Percentiles rank a stretch among this genome's conserved stretches.
Evolutionary conservation across 2,888 invertebrate genomes (phyloP).

Genomic region (Amphiduros pacificus): DNA sequence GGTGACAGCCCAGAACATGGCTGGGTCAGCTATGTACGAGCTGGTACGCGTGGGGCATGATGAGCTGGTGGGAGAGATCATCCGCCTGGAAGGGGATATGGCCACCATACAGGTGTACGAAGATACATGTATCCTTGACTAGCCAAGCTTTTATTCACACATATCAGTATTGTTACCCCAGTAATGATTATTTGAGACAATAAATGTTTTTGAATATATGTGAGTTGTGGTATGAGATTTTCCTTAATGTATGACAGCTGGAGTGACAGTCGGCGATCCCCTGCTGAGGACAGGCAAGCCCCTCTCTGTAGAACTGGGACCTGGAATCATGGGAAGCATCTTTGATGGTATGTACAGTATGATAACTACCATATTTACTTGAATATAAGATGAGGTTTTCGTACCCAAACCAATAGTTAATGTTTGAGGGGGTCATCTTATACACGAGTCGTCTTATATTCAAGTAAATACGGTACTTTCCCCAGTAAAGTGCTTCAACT

Average conservation of each 20-base stretch:
- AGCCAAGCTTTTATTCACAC: too few species aligned
- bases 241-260: slow-evolving; percentile 67
- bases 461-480: too few species aligned
- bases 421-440: too few species aligned
- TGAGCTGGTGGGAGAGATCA: slow-evolving; percentile 99
- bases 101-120: slow-evolving; percentile 95
- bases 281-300: slow-evolving; percentile 98
- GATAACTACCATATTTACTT: too few species aligned
- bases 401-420: too few species aligned
- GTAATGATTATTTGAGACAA: too few species aligned
- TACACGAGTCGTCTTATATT: too few species aligned
- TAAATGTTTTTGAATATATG: too few species aligned
- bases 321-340: slow-evolving; percentile 98
- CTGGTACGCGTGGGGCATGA: slow-evolving; percentile 97
- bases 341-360: slow-evolving; percentile 82
- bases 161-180: too few species aligned
- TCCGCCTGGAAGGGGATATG: slow-evolving; percentile 98
- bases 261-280: slow-evolving; percentile 99
- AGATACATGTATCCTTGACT: slow-evolving; percentile 64
- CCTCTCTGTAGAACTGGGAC: slow-evolving; percentile 96
- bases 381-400: too few species aligned
- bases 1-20: slow-evolving; percentile 98
- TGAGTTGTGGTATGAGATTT: too few species aligned
- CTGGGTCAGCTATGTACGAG: slow-evolving; percentile 99
- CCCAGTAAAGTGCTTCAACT: too few species aligned